Conservation (phyloP, 2,888 invertebrate species). For the Boloria euphrosyne region DNA sequence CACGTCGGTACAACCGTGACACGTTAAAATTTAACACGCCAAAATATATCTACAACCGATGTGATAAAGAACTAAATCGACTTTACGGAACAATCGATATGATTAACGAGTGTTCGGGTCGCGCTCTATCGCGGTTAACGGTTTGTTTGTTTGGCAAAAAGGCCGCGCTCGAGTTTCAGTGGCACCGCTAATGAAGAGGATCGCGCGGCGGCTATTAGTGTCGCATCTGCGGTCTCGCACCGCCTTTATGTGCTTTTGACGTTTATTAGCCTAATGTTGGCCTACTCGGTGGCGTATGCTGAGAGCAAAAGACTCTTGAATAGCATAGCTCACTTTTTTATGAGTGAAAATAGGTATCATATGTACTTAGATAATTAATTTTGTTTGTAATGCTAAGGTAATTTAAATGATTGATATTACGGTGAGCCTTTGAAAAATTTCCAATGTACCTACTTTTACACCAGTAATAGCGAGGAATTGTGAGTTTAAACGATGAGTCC, state of each 20-base stretch:
- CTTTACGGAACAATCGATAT: slow-evolving; percentile 6
- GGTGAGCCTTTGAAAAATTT: too few species aligned
- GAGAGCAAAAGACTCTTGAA: background rate
- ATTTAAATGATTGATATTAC: too few species aligned
- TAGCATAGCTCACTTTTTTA: too few species aligned
- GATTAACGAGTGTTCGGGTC: slow-evolving; percentile 24
- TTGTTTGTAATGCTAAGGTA: too few species aligned
- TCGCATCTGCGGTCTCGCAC: background rate
- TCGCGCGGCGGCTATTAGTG: background rate
- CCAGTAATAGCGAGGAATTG: too few species aligned
- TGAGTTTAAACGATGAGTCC: too few species aligned
- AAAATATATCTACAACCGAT: slow-evolving; percentile 1
- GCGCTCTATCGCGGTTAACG: slow-evolving; percentile 40
- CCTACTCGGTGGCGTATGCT: background rate
- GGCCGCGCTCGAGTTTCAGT: slow-evolving; percentile 31
- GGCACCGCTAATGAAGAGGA: slow-evolving; percentile 29
- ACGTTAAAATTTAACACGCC: background rate
- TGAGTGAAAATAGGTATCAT: too few species aligned
- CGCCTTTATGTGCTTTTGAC: slow-evolving; percentile 13
- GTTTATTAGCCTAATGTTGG: slow-evolving; percentile 11
- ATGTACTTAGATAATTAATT: too few species aligned
- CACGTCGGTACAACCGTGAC: background rate
- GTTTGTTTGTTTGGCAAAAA: slow-evolving; percentile 41
- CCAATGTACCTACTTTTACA: too few species aligned
- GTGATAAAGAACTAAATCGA: slow-evolving; percentile 4